Percentiles rank a stretch among this genome's conserved stretches.
Conservation (phyloP, 1,140 invertebrate species). For the Meloidogyne floridensis region DNA sequence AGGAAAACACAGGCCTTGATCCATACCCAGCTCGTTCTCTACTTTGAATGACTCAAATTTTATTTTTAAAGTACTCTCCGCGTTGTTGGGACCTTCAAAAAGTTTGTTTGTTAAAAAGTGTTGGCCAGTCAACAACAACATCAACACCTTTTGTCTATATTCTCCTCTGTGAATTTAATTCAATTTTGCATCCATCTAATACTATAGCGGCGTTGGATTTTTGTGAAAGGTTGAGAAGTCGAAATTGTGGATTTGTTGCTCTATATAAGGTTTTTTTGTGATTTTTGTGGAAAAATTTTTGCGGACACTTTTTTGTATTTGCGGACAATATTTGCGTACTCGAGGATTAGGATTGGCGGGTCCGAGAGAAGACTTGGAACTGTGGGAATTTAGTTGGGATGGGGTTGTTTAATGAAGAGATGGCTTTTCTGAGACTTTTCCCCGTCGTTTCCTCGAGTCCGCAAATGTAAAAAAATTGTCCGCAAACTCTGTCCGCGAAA, state of each 20-base stretch:
- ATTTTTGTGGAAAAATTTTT: too few species aligned
- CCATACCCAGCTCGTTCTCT: too few species aligned
- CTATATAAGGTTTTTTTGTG: conserved; percentile 57
- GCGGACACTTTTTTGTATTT: too few species aligned
- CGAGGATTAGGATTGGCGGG: too few species aligned
- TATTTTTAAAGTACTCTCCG: conserved; percentile 51
- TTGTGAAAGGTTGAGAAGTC: conserved; percentile 57
- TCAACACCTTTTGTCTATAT: conserved; percentile 52
- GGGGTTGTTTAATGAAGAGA: too few species aligned
- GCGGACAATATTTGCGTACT: too few species aligned
- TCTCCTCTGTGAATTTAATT: conserved; percentile 60
- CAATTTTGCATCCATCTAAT: conserved; percentile 60
- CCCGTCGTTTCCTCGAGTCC: too few species aligned
- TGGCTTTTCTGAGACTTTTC: too few species aligned
- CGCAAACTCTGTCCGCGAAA: too few species aligned
- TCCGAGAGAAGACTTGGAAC: too few species aligned
- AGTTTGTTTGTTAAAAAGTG: conserved; percentile 50
- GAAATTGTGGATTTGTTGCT: conserved; percentile 61
- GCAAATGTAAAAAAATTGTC: too few species aligned
- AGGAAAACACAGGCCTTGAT: background rate
- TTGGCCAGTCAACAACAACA: conserved; percentile 22
- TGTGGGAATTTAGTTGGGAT: too few species aligned
- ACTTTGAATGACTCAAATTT: background rate
- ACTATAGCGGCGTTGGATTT: conserved; percentile 59
- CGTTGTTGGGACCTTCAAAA: conserved; percentile 56